These are phyloP conservation scores for Athalia cordata DNA, from an alignment of 2,888 invertebrate species.

Conservation along the genomic window DNA sequence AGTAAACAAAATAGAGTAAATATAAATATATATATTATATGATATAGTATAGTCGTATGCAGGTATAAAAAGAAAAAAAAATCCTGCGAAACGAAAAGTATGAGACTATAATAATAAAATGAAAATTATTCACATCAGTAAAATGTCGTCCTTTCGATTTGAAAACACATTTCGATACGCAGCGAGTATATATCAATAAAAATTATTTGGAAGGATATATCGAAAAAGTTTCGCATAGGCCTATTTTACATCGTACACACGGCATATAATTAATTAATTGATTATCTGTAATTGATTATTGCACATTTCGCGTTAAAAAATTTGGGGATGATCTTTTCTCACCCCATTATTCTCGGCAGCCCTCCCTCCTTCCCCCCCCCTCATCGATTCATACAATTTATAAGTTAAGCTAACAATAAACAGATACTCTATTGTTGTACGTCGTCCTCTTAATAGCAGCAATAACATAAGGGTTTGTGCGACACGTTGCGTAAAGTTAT, in stretches of 20 bases:
- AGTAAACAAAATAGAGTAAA: constrained; percentile 6
- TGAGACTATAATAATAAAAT: not conserved
- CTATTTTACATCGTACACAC: constrained; percentile 5
- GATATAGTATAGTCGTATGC: not conserved
- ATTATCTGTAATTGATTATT: too few species aligned
- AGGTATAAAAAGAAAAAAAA: constrained; percentile 4
- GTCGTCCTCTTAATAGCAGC: constrained; percentile 5
- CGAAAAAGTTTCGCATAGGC: constrained; percentile 1
- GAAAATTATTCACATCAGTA: not conserved
- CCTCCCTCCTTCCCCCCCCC: not conserved
- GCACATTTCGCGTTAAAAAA: not conserved
- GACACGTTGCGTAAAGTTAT: not conserved
- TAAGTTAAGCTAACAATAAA: not conserved
- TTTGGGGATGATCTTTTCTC: constrained; percentile 1
- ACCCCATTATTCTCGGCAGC: not conserved
- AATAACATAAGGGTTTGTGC: not conserved
- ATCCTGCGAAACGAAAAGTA: not conserved
- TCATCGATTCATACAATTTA: not conserved
- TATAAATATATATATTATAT: constrained; percentile 15
- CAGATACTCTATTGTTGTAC: not conserved
- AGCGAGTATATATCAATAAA: constrained; percentile 2
- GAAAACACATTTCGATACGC: not conserved
- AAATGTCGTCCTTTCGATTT: not conserved
- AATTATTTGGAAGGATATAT: not conserved
- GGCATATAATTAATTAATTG: too few species aligned